Evolutionary conservation across 2,797 vertebrate species (phyloP).

Genomic region (Halcyon chelicuti): DNA sequence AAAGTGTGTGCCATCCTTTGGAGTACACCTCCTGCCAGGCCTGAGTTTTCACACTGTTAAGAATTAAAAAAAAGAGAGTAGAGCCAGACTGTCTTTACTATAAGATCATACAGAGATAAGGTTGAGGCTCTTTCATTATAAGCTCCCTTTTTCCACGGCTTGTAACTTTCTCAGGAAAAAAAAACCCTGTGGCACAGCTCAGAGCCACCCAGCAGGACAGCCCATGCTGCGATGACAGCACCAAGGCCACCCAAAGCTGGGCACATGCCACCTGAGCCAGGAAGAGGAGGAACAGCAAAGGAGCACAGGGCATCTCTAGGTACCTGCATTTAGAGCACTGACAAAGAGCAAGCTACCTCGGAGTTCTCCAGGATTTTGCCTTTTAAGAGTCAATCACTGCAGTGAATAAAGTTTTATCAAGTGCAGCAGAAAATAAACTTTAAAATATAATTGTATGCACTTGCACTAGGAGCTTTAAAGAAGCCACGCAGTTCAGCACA

Average conservation of each 20-base stretch:
- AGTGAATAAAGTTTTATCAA: neutral
- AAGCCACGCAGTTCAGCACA: neutral
- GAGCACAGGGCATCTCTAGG: neutral
- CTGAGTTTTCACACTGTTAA: neutral
- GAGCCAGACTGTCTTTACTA: neutral
- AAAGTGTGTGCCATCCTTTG: no score
- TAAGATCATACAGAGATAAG: neutral
- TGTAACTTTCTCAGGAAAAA: neutral
- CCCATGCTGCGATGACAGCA: rapidly evolving
- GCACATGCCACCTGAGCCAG: neutral
- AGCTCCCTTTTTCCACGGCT: neutral
- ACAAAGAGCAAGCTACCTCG: neutral
- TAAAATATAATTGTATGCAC: neutral
- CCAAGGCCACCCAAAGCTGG: neutral
- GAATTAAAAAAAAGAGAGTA: neutral
- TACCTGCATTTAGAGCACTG: neutral
- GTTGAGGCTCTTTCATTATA: neutral
- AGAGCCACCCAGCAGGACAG: neutral
- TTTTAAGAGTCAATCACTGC: neutral
- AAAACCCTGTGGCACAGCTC: neutral
- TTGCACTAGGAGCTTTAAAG: neutral
- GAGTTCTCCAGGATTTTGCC: neutral
- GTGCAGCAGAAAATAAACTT: constrained; percentile 19
- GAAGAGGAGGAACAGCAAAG: neutral
- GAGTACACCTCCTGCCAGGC: neutral